A percentile compares a stretch with the other conserved stretches of the same genome.
These are phyloP conservation scores for Galagoides demidoff DNA, from an alignment of 2,797 vertebrate species.

Conservation along the genomic window DNA sequence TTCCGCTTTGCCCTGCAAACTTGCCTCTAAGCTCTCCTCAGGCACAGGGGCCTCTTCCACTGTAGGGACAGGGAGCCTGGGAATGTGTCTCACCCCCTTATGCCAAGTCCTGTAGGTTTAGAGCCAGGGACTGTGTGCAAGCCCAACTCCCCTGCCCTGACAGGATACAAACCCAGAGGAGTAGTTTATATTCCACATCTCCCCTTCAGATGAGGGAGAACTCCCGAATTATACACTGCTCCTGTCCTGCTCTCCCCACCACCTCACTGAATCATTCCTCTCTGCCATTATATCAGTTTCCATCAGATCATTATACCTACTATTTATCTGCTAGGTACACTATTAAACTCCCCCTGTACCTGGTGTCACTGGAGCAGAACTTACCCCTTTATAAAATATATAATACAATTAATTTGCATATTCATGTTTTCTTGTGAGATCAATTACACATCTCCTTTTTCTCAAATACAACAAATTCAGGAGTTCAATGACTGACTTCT, in stretches of 20 bases:
- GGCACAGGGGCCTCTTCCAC: neutral
- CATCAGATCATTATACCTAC: neutral
- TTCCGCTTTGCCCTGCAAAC: neutral
- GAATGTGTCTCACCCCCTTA: neutral
- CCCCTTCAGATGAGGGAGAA: neutral
- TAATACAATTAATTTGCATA: neutral
- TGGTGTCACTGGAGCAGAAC: neutral
- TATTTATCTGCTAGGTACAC: neutral
- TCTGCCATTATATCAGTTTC: neutral
- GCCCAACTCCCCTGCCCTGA: neutral
- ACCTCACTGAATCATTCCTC: neutral
- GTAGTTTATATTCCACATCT: neutral
- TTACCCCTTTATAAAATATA: neutral
- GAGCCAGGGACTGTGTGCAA: neutral
- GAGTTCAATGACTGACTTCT: neutral
- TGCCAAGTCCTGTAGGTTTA: rapidly evolving
- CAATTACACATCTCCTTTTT: neutral
- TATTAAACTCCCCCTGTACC: neutral
- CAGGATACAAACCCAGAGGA: neutral
- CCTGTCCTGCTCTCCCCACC: neutral
- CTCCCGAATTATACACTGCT: neutral
- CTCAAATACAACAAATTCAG: neutral
- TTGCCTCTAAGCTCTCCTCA: neutral
- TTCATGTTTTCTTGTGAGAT: neutral
- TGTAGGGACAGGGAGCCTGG: neutral